These are phyloP conservation scores for Cygnus buccinator DNA, from an alignment of 2,113 vertebrate genomes.

Conservation along the genomic window DNA sequence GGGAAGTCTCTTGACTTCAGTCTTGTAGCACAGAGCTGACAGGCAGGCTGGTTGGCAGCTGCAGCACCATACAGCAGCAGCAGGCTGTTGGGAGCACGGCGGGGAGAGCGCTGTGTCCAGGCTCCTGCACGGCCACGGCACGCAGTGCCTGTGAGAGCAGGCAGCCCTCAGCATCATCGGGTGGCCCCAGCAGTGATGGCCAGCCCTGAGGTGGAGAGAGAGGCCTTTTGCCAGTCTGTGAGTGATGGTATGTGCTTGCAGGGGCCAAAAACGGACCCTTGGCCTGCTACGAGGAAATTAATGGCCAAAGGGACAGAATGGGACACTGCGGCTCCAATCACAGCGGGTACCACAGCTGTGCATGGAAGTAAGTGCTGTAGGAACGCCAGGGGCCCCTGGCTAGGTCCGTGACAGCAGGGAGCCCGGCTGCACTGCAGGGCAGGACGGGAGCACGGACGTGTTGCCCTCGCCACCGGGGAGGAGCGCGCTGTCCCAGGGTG, in stretches of 20 bases:
- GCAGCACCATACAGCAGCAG: not conserved
- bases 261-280: not conserved
- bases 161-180: fast-evolving
- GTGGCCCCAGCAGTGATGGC: not conserved
- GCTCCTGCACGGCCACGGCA: not conserved
- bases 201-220: not conserved
- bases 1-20: not conserved
- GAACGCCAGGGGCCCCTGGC: too few species aligned
- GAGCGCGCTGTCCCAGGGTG: not conserved
- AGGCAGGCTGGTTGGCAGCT: not conserved
- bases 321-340: not conserved
- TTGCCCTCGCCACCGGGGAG: not conserved
- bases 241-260: not conserved
- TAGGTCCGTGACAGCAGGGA: not conserved
- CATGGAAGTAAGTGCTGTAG: not conserved
- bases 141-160: not conserved
- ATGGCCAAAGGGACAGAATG: conserved; percentile 39
- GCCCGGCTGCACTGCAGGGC: fast-evolving
- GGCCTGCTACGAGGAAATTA: conserved; percentile 32
- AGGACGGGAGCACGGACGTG: not conserved
- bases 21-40: too few species aligned
- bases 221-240: not conserved
- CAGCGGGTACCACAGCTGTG: not conserved
- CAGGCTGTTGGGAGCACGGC: not conserved
- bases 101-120: too few species aligned